Evolutionary conservation across 2,797 vertebrate species (phyloP).

Genomic region (Enteromius fasciolatus): DNA sequence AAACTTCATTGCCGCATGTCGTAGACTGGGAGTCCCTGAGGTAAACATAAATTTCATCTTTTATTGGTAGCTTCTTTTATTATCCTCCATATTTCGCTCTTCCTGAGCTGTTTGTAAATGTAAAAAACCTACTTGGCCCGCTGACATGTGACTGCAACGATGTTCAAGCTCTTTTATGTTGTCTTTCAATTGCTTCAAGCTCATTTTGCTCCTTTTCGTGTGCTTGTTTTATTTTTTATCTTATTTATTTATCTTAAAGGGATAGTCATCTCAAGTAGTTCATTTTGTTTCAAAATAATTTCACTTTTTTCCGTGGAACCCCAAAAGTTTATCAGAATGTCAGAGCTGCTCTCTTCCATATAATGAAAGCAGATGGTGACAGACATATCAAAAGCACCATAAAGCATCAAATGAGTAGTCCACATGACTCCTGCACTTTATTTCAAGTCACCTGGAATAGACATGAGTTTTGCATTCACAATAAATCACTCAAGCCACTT

Average conservation of each 20-base stretch:
- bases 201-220: neutral
- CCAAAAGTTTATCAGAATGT: neutral
- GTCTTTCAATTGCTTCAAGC: slow-evolving; percentile 15
- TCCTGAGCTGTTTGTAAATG: slow-evolving; percentile 18
- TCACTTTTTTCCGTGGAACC: neutral
- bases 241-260: slow-evolving; percentile 3
- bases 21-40: slow-evolving; percentile 87
- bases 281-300: neutral
- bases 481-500: neutral
- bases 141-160: neutral
- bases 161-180: slow-evolving; percentile 10
- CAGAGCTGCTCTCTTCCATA: neutral
- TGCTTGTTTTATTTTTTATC: neutral
- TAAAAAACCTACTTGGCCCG: neutral
- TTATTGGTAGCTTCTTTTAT: slow-evolving; percentile 6
- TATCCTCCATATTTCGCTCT: neutral
- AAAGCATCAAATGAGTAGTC: neutral
- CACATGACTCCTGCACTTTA: neutral
- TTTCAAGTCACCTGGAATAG: neutral
- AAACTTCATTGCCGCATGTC: slow-evolving; percentile 86
- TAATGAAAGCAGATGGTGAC: neutral
- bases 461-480: too few relatives aligned
- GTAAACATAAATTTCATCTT: slow-evolving; percentile 67
- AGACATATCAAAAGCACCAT: neutral
- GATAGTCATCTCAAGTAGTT: slow-evolving; percentile 10